Evolutionary conservation across 2,797 vertebrate genomes (phyloP).

Genomic region (Phataginus tricuspis): DNA sequence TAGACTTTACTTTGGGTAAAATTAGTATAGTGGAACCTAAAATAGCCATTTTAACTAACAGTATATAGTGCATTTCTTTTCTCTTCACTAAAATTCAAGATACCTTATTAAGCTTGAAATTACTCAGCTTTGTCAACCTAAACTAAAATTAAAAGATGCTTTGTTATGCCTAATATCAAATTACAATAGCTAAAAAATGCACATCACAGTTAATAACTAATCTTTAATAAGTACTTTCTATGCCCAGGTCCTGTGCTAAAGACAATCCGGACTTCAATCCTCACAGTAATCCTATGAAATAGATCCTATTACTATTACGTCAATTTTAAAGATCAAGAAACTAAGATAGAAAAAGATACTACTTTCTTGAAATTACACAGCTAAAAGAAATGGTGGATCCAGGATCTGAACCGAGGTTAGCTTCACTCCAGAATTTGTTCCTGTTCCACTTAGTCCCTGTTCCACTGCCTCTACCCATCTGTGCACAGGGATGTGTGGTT

Average conservation of each 20-base stretch:
- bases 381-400: neutral
- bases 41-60: constrained; percentile 2
- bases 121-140: constrained; percentile 23
- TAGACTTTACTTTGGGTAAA: neutral
- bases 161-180: constrained; percentile 16
- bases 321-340: constrained; percentile 9
- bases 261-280: neutral
- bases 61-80: neutral
- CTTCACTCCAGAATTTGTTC: neutral
- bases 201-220: neutral
- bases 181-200: neutral
- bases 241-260: neutral
- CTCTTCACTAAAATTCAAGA: neutral
- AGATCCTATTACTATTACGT: neutral
- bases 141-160: constrained; percentile 32
- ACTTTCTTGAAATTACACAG: neutral
- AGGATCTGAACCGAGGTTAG: neutral
- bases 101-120: neutral
- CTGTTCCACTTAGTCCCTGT: neutral
- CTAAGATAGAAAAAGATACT: neutral
- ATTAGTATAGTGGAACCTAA: neutral
- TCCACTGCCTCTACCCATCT: neutral
- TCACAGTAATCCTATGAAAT: neutral
- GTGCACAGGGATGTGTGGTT: neutral
- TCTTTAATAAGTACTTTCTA: neutral